Percentiles rank a stretch among this genome's conserved stretches.
Evolutionary conservation across 30 jellyfish, hydroid and myxozoan species (phyloP).

Genomic region (Aurelia sp.): DNA sequence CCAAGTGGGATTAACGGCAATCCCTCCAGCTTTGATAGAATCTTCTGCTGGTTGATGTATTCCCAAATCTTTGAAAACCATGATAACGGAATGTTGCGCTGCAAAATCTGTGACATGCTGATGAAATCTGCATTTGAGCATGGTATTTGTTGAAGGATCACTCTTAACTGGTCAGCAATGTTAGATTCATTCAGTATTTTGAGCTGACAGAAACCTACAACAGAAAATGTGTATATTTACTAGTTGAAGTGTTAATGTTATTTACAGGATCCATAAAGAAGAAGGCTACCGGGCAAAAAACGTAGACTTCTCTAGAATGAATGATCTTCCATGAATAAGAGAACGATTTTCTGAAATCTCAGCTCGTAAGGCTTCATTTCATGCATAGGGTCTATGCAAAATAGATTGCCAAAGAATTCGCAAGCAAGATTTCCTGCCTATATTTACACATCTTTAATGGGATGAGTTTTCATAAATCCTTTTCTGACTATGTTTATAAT

Average conservation of each 20-base stretch:
- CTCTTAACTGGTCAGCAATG: background rate
- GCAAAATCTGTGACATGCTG: background rate
- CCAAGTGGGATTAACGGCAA: conserved; percentile 38
- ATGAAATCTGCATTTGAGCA: background rate
- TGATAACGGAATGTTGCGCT: background rate
- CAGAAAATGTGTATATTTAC: background rate
- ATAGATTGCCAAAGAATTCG: too few relatives aligned
- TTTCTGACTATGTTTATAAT: too few relatives aligned
- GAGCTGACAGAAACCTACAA: conserved; percentile 28
- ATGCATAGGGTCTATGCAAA: too few relatives aligned
- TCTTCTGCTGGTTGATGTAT: conserved; percentile 6
- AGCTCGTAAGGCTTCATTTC: too few relatives aligned
- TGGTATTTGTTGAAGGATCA: background rate
- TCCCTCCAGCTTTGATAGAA: conserved; percentile 7
- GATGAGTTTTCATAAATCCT: too few relatives aligned
- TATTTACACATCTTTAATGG: too few relatives aligned
- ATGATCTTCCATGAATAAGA: background rate
- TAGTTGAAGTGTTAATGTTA: background rate
- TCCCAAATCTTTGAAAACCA: conserved; percentile 49
- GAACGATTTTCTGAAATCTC: too few relatives aligned
- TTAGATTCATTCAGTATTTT: background rate
- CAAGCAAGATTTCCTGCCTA: too few relatives aligned
- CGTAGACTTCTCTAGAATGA: background rate
- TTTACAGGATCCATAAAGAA: background rate
- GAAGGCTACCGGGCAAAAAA: background rate